These are phyloP conservation scores for Misgurnus mizolepis DNA, from an alignment of 2,113 vertebrate species.

Conservation along the genomic window DNA sequence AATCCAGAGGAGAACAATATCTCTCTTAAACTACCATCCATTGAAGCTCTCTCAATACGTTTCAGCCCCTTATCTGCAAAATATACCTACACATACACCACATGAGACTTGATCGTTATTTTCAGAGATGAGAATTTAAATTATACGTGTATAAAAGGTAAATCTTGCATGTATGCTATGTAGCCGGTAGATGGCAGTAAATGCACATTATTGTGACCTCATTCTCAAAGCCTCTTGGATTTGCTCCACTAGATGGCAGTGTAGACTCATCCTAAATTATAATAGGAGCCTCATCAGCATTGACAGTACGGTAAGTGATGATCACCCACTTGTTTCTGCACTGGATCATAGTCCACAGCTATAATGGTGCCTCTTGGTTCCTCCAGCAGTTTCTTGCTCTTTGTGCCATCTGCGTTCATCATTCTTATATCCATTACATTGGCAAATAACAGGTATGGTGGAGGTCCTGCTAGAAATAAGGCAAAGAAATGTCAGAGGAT, in stretches of 20 bases:
- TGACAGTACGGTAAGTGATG: not conserved
- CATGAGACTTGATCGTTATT: not conserved
- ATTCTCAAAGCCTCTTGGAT: not conserved
- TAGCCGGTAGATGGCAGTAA: conserved; percentile 10
- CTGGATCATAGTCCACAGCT: conserved; percentile 88
- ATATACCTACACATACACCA: conserved; percentile 76
- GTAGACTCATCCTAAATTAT: not conserved
- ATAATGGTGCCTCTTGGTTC: conserved; percentile 83
- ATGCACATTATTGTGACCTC: not conserved
- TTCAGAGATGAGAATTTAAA: not conserved
- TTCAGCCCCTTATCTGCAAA: conserved; percentile 81
- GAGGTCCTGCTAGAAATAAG: conserved; percentile 75
- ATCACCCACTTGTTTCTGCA: conserved; percentile 83
- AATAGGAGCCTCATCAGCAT: not conserved
- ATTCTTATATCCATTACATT: conserved; percentile 80
- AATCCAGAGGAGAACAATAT: conserved; percentile 74
- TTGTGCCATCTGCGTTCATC: conserved; percentile 80
- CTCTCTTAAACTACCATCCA: conserved; percentile 79
- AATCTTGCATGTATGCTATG: not conserved
- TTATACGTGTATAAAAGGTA: not conserved
- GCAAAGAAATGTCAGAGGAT: conserved; percentile 1
- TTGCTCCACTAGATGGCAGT: conserved; percentile 37
- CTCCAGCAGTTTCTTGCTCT: conserved; percentile 75
- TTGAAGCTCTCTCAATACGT: conserved; percentile 82
- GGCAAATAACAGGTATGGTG: conserved; percentile 83